These are phyloP conservation scores for Eremobia ochroleuca DNA, from an alignment of 2,888 invertebrate genomes.

Conservation along the genomic window DNA sequence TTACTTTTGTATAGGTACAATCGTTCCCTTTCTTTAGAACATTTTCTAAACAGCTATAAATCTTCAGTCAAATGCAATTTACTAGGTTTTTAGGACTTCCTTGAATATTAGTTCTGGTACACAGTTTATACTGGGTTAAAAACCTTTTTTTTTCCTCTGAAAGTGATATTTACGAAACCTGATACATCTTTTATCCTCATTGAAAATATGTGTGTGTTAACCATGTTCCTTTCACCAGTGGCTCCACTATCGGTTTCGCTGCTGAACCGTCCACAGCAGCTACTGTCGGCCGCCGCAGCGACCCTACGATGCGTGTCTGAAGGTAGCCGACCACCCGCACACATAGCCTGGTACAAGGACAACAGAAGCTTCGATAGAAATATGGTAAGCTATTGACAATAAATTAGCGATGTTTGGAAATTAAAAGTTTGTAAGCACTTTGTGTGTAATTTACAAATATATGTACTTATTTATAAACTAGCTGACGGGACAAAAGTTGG, in stretches of 20 bases:
- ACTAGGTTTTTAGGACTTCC: background rate
- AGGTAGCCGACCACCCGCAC: conserved; percentile 96
- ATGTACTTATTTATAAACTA: background rate
- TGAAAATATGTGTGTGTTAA: background rate
- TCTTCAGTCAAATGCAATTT: conserved; percentile 7
- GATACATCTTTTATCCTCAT: no score
- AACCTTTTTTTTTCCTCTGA: background rate
- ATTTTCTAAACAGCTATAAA: conserved; percentile 34
- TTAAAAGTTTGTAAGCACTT: background rate
- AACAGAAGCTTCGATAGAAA: conserved; percentile 94
- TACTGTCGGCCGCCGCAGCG: conserved; percentile 94
- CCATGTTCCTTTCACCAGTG: conserved; percentile 89
- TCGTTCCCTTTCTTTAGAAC: conserved; percentile 9
- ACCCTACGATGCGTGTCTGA: conserved; percentile 95
- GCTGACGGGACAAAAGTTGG: background rate
- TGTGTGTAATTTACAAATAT: background rate
- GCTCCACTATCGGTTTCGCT: conserved; percentile 95
- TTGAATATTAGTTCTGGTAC: background rate
- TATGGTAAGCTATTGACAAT: conserved; percentile 90
- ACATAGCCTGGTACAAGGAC: conserved; percentile 95
- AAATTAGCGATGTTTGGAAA: background rate
- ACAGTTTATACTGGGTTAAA: background rate
- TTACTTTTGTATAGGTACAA: conserved; percentile 29
- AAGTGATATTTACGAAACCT: background rate
- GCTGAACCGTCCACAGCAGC: conserved; percentile 93